Base-by-base conservation (phyloP, 2,888 invertebrate genomes). In the Epirrhoe tristata region DNA sequence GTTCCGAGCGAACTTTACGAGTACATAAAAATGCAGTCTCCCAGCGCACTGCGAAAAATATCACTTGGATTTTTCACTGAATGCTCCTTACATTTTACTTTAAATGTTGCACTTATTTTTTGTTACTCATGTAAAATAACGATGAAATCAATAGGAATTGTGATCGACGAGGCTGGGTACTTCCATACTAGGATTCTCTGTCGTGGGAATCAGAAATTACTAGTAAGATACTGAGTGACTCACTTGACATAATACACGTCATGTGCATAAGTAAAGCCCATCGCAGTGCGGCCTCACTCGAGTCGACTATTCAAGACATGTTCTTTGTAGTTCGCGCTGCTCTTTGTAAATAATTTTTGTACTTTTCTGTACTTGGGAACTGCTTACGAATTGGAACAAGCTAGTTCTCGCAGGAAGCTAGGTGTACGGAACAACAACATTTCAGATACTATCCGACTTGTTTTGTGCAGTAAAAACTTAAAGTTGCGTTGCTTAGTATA, bases 1-100 rank as follows among this genome's bases (percentile, higher is more conserved):
- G 73, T 63, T 67, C 54, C 61, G 56, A 61, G 56, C 34, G 50
- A 50, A 67, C 64, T 62, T 69, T 69, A 69, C 63, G 68, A 61
- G 48, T 50, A 53, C 65, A 67, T 71, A 70, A 67, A 71, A 69
- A 69, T 71, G 56, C 67, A 65, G 59, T 52, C 48, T 36, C 31
- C 14, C 14, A 64, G 14, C 16, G 46, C 62, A 63, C 51, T 55
- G 63, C 51, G 32, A 63, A 63, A 8, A 57, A 36, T 52, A 58
- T 31, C 12, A 12, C 12, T 43, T 43, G 4, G 12, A 12, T 57
- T 32, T 32, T 10, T 10, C 2, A 10, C 17, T 8, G 10, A 51
- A 24, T 51, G 3, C 5, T 55, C 8, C 36, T 55, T 16, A 36
- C 16, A 55, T 54, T 34, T 54, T n/a, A 8, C 54, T 2, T 39